phyloP scores from a whole-genome alignment of 2,888 invertebrate species.

The Pandemis corylana region DNA sequence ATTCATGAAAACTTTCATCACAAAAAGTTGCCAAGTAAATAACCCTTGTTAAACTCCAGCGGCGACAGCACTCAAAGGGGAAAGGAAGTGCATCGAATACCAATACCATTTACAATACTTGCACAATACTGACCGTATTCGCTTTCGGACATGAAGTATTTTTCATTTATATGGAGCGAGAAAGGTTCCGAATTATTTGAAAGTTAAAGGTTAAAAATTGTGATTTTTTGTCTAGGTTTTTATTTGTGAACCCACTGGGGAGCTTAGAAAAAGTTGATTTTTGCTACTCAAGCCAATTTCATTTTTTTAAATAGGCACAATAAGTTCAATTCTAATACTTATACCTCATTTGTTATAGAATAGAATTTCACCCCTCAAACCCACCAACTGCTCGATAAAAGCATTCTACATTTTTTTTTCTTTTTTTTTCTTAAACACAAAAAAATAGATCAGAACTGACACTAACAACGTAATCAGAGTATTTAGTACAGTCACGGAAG shows the following conservation, averaged over 20 bases:
- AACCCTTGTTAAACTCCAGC: slow-evolving; percentile 30
- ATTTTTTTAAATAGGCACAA: too few relatives aligned
- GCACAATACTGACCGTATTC: slow-evolving; percentile 33
- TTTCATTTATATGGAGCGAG: slow-evolving; percentile 26
- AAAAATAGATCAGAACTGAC: background rate
- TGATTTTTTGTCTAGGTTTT: slow-evolving; percentile 14
- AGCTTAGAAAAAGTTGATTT: too few relatives aligned
- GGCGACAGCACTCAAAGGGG: slow-evolving; percentile 33
- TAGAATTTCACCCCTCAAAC: too few relatives aligned
- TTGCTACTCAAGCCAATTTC: too few relatives aligned
- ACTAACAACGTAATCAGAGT: slow-evolving; percentile 35
- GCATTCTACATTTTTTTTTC: too few relatives aligned
- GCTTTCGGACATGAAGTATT: background rate
- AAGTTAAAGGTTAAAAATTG: slow-evolving; percentile 23
- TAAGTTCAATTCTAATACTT: too few relatives aligned
- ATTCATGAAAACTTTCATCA: slow-evolving; percentile 29
- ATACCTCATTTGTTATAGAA: too few relatives aligned
- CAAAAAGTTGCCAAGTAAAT: slow-evolving; percentile 33
- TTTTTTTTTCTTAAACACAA: background rate
- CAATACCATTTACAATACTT: slow-evolving; percentile 40
- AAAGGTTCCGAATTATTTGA: slow-evolving; percentile 13
- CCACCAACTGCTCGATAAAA: too few relatives aligned
- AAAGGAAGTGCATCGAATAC: slow-evolving; percentile 39
- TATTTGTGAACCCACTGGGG: slow-evolving; percentile 7
- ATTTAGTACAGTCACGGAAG: slow-evolving; percentile 56